Conservation (phyloP, 2,113 vertebrate species). For the Spea bombifrons region DNA sequence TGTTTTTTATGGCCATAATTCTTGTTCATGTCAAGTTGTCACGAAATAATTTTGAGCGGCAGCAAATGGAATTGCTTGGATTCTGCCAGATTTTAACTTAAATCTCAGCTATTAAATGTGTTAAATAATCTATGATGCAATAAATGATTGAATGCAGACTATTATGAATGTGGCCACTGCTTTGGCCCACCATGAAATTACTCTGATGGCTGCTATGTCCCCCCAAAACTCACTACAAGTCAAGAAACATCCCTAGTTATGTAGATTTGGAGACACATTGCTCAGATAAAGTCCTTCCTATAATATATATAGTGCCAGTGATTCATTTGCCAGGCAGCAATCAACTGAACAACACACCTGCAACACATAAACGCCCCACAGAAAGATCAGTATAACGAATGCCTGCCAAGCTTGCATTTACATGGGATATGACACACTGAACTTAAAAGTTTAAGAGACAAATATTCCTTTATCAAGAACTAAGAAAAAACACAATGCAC, state of each 20-base stretch:
- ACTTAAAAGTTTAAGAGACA: not conserved
- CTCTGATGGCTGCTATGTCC: too few relatives aligned
- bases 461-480: not conserved
- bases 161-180: too few relatives aligned
- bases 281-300: too few relatives aligned
- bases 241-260: too few relatives aligned
- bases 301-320: not conserved
- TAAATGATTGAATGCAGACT: too few relatives aligned
- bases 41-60: not conserved
- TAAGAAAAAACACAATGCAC: not conserved
- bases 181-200: too few relatives aligned
- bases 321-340: not conserved
- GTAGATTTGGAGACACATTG: too few relatives aligned
- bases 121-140: not conserved
- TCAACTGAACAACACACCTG: slow-evolving; percentile 5
- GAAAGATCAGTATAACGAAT: not conserved
- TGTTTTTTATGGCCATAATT: not conserved
- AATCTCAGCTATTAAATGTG: not conserved
- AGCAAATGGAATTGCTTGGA: not conserved
- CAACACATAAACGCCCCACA: not conserved
- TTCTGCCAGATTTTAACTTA: not conserved
- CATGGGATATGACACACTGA: not conserved
- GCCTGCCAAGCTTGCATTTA: slow-evolving; percentile 2
- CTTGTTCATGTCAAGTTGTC: not conserved
- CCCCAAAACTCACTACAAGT: too few relatives aligned